Base-by-base conservation (phyloP, 2,888 invertebrate species). In the Philereme transversata region DNA sequence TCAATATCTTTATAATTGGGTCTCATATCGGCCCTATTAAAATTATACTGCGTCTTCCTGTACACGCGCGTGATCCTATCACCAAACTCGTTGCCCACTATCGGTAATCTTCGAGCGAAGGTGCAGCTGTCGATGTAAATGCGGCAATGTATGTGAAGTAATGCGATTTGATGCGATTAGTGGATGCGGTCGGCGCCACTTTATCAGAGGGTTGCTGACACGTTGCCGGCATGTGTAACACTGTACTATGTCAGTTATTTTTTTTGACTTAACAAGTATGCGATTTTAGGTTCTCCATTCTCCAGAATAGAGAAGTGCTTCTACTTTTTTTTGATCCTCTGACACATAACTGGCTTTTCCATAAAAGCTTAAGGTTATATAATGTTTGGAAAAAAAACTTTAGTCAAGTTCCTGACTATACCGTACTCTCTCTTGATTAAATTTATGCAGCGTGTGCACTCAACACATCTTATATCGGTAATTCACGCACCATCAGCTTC, bases 121-220 rank as follows among this genome's bases (percentile, higher is more conserved):
- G 65, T 71, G 72, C 76, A 80, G 73, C 76, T 79, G 78, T 73
- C 78, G 73, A 79, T 78, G 77, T 74, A 78, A 78, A 78, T 71
- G 75, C 82, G 77, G 83, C 79, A 82, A 83, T 83, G 82, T 73
- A 82, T 74, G 71, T 76, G 76, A 77, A 79, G 68, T 74, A 73
- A 78, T 68, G 73, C 57, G 75, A 73, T 79, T 73, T 76, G 80
- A 82, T 78, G 76, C 77, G 82, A 79, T 79, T 79, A 75, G 74
- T 76, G 77, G 80, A 80, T 75, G 80, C 56, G 64, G 73, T 63
- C 74, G 82, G 77, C 77, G 78, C 76, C 77, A 75, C 62, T 51
- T 79, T 83, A 80, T 77, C 77, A 65, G 62, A 38, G 43, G 57
- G 49, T 62, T 59, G 56, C 69, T 74, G 79, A 75, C 77, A 77